Evolutionary conservation across 2,888 invertebrate species (phyloP), one percentile per base, ranked within the genome.

Genomic region (Saturnia japonica): DNA sequence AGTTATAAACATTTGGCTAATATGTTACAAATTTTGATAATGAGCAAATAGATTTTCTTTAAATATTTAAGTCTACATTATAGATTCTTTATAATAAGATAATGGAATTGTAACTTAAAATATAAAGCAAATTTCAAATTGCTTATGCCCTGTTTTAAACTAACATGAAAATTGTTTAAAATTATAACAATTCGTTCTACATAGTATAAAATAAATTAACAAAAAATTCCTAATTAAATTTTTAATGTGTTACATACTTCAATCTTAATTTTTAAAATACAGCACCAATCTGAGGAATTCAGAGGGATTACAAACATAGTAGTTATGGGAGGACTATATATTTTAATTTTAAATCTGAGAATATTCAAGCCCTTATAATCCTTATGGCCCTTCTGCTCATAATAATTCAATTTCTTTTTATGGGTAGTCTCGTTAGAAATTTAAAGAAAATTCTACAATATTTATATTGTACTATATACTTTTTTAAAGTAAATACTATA

Each of bases 51-150:
- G 84, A 87, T 85, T 88, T 83, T 83, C 81, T 84, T 84, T 84
- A 86, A 86, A 90, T 87, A 89, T 89, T 86, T 88, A 88, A 83
- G 85, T 85, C 89, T 91, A 90, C 82, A 85, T 83, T 86, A 88
- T 82, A 82, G 82, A 79, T 83, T 86, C 84, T 85, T 87, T 86
- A 90, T 84, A 89, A 86, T 89, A 90, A 91, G 88, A 85, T 90
- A 91, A 92, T 93, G 93, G 93, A 93, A 93, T 64, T 93, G 92
- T 88, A 87, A 91, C 90, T 91, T 90, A 91, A 83, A 89, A 86
- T 82, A 83, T 85, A 85, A 88, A 88, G 88, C 87, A 87, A 88
- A 86, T 82, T 82, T 82, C 84, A 85, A 82, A 80, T 83, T 78
- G 78, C 81, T 73, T 78, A 75, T 75, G 85, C 80, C 85, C 80